Base-by-base conservation (phyloP, 2,888 invertebrate species). In the Latrodectus elegans region DNA sequence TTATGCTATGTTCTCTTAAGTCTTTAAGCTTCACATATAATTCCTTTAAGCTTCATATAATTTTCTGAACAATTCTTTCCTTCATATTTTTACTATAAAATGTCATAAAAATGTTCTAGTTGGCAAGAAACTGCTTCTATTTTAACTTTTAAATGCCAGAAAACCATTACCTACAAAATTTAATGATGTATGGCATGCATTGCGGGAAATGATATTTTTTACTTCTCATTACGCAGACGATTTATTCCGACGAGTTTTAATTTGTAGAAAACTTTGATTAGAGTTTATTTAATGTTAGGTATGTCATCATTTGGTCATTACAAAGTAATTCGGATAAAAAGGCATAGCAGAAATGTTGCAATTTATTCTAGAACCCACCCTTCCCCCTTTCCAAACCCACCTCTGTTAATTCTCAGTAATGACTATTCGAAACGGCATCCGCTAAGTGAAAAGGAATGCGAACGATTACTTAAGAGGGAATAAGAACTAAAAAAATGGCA, bases 391-490 rank as follows among this genome's bases (percentile, higher is more conserved):
- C 38, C 38, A 2, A 38, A 38, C 38, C 38, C 38, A 38, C 38
- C 38, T 38, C 38, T 38, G 38, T 38, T 38, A 38, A 38, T 38
- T 38, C 38, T 38, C 38, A 38, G 38, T 86, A 86, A 76, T 86
- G 76, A 86, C 76, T 77, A 83, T 83, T 76, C 76, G 70, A 52
- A 82, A 55, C 22, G 82, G 51, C 80, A 81, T 81, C 80, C 65
- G 73, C 78, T 75, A 75, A 22, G 67, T n/a, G 38, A 10, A 14
- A 49, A 67, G 83, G 72, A 84, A 68, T 67, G 65, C 11, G 53
- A 68, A 55, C 74, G 84, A 84, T 78, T 78, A 84, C 73, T 84
- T 84, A 81, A 71, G 79, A 70, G 72, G 38, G 64, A 78, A 78
- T 22, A 82, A 73, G 38, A 68, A 22, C 68, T 64, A n/a, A 70